phyloP scores from a whole-genome alignment of 2,888 invertebrate genomes.

The Aelia acuminata region DNA sequence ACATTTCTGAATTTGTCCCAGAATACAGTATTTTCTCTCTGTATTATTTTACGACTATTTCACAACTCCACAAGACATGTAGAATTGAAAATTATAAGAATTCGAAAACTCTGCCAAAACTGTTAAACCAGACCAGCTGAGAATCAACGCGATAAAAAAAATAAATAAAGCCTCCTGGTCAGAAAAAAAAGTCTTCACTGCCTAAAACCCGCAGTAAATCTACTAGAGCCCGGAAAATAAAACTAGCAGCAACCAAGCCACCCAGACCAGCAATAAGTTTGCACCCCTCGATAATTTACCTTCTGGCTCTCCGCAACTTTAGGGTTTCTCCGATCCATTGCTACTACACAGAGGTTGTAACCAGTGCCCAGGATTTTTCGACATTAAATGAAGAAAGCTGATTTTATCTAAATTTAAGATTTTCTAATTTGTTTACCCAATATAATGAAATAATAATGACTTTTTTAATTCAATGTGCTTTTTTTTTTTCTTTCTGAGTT shows the following conservation, averaged over 20 bases:
- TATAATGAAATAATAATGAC: no score
- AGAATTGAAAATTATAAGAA: no score
- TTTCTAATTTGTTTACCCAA: no score
- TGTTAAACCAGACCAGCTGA: neutral
- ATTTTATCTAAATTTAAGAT: no score
- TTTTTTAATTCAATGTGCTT: no score
- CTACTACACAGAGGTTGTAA: neutral
- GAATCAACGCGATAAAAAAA: neutral
- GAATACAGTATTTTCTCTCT: no score
- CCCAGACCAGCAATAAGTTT: neutral
- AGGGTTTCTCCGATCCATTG: neutral
- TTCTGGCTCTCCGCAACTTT: neutral
- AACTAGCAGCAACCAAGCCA: neutral
- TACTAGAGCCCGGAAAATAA: neutral
- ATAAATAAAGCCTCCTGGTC: neutral
- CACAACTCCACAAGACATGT: no score
- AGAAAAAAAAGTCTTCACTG: neutral
- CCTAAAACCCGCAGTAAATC: slow-evolving; percentile 4
- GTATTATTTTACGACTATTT: no score
- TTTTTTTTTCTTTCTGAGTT: no score
- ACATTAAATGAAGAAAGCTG: neutral
- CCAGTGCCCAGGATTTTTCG: neutral
- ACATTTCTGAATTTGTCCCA: no score
- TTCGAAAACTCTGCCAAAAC: neutral
- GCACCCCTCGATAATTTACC: slow-evolving; percentile 8